These are phyloP conservation scores for Lepeophtheirus nordmannii DNA, from an alignment of 2,888 invertebrate genomes.

Conservation along the genomic window DNA sequence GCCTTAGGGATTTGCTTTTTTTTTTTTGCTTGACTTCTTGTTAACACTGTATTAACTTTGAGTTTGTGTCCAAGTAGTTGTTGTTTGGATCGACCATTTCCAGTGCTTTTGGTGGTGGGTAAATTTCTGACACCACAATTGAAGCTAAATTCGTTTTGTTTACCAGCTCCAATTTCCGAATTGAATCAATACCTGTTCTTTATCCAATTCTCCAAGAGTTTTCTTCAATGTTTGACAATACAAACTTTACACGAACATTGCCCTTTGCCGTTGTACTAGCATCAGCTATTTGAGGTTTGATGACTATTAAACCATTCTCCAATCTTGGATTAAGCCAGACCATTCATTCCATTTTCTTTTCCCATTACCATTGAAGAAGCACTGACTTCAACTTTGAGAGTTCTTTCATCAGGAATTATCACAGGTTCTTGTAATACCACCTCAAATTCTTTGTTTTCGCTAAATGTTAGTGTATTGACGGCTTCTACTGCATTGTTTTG, in stretches of 20 bases:
- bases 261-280: neutral
- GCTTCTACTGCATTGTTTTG: neutral
- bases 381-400: neutral
- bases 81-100: constrained; percentile 3
- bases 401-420: neutral
- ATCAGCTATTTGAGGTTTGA: neutral
- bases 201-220: neutral
- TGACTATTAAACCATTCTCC: neutral
- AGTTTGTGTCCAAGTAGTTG: neutral
- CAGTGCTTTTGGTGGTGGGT: constrained; percentile 7
- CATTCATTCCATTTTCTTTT: neutral
- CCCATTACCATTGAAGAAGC: neutral
- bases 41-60: too few species aligned
- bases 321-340: neutral
- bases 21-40: too few species aligned
- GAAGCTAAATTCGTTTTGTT: neutral
- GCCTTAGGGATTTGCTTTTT: too few species aligned
- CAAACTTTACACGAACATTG: neutral
- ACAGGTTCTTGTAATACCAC: neutral
- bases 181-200: neutral
- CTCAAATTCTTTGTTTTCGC: neutral
- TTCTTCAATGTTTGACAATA: neutral
- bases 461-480: neutral
- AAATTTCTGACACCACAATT: neutral
- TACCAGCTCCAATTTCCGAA: neutral